These are phyloP conservation scores for Lota lota DNA, from an alignment of 2,113 vertebrate species.

Conservation along the genomic window DNA sequence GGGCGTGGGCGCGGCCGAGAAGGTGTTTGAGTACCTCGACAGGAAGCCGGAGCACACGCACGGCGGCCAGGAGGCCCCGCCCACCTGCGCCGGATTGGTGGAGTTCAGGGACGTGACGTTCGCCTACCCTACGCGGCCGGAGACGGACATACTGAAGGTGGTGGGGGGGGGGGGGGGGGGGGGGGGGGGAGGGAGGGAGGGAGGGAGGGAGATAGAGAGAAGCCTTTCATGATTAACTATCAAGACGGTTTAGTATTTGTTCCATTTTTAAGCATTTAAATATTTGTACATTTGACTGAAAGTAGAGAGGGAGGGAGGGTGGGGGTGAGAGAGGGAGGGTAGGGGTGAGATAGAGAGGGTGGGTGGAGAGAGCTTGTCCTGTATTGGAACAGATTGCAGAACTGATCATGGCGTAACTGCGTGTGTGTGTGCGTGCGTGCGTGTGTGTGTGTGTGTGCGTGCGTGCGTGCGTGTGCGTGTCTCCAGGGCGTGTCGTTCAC, in stretches of 20 bases:
- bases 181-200: no score
- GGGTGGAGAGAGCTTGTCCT: no score
- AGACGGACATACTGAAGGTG: slow-evolving; percentile 87
- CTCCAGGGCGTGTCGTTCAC: slow-evolving; percentile 88
- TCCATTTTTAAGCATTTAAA: no score
- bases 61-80: slow-evolving; percentile 78
- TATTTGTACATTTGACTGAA: no score
- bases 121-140: slow-evolving; percentile 85
- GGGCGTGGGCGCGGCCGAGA: slow-evolving; percentile 93
- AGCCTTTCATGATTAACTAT: no score
- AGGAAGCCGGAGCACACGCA: slow-evolving; percentile 79
- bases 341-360: no score
- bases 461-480: neutral
- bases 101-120: slow-evolving; percentile 90
- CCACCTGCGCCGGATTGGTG: slow-evolving; percentile 79
- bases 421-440: neutral
- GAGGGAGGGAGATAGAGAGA: no score
- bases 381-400: no score
- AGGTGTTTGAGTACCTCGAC: slow-evolving; percentile 95
- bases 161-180: slow-evolving; percentile 20
- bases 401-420: neutral
- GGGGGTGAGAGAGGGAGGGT: no score
- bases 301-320: no score
- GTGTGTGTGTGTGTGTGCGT: neutral
- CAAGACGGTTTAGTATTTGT: no score